phyloP scores from a whole-genome alignment of 2,113 vertebrate genomes.

The Misgurnus anguillicaudatus region DNA sequence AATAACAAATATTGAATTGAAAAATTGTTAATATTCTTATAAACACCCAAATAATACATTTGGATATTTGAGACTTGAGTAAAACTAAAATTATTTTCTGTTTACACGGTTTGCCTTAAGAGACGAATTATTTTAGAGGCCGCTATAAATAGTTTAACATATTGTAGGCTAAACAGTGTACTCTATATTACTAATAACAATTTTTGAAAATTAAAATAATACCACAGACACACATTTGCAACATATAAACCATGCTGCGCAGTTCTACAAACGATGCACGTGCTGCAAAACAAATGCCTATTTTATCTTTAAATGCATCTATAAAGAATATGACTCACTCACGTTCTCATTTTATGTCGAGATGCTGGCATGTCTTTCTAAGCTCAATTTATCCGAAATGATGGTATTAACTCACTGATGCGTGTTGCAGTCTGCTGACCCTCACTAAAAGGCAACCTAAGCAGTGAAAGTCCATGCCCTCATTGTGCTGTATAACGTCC shows the following conservation, averaged over 20 bases:
- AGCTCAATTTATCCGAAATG: constrained; percentile 66
- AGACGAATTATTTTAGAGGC: neutral
- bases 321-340: neutral
- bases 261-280: neutral
- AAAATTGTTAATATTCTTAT: constrained; percentile 7
- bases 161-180: neutral
- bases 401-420: constrained; percentile 62
- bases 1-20: constrained; percentile 45
- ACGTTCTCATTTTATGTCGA: constrained; percentile 10
- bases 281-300: neutral
- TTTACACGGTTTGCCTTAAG: neutral
- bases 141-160: neutral
- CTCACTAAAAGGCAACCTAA: constrained; percentile 60
- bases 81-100: neutral
- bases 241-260: neutral
- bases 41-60: neutral
- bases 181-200: neutral
- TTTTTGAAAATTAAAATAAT: neutral
- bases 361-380: constrained; percentile 60
- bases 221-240: too few species aligned
- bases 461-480: constrained; percentile 59
- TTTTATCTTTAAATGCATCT: neutral
- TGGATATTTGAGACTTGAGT: neutral
- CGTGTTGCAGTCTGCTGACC: constrained; percentile 63
- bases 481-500: constrained; percentile 50